Evolutionary conservation across 2,888 invertebrate species (phyloP).

Genomic region (Drosophila meridiana): DNA sequence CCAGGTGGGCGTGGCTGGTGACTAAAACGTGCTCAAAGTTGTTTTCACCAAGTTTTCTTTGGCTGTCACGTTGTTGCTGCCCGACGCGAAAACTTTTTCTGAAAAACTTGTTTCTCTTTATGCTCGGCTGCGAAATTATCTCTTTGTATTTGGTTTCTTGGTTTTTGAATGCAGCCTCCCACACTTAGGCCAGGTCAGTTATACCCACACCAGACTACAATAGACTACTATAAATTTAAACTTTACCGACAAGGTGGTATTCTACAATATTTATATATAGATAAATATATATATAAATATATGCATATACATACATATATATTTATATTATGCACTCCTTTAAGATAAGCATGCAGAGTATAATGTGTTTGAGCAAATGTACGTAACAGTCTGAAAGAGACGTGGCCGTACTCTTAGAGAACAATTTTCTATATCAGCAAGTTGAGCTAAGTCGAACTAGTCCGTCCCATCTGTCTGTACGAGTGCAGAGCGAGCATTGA

Average conservation of each 20-base stretch:
- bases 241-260: constrained; percentile 43
- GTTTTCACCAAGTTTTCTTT: constrained; percentile 47
- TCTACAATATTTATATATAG: constrained; percentile 5
- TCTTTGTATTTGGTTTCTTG: constrained; percentile 47
- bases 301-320: neutral
- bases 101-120: constrained; percentile 57
- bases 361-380: neutral
- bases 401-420: neutral
- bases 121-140: constrained; percentile 56
- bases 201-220: neutral
- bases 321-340: neutral
- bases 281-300: neutral
- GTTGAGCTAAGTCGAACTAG: neutral
- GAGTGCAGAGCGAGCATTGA: neutral
- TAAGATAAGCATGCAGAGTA: neutral
- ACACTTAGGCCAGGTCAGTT: constrained; percentile 41
- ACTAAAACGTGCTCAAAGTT: constrained; percentile 65
- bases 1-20: constrained; percentile 29
- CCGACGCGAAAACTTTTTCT: constrained; percentile 43
- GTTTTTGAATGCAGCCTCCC: constrained; percentile 16
- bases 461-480: neutral
- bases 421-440: neutral
- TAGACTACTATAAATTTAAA: constrained; percentile 50
- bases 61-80: constrained; percentile 48
- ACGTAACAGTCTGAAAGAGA: neutral